Conservation (phyloP, 2,888 invertebrate species). For the Napeogenes inachia region DNA sequence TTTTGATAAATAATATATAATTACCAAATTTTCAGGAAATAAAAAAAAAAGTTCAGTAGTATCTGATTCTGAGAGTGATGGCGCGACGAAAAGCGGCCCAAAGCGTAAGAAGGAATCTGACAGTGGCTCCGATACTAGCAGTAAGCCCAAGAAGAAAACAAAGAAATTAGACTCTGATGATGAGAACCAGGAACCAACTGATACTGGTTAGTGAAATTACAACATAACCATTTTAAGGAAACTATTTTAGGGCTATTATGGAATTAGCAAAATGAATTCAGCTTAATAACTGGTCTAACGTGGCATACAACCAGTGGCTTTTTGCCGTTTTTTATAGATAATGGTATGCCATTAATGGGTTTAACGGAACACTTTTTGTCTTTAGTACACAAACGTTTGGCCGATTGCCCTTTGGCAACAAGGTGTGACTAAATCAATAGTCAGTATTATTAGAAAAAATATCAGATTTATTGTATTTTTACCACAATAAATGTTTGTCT, state of each 20-base stretch:
- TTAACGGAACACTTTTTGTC: no score
- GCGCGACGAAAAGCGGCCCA: conserved; percentile 48
- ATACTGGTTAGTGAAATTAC: conserved; percentile 25
- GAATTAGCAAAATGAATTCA: background rate
- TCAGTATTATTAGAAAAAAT: background rate
- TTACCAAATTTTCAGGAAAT: conserved; percentile 8
- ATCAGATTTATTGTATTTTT: conserved; percentile 1
- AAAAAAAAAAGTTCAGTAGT: conserved; percentile 69
- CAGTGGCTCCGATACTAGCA: conserved; percentile 65
- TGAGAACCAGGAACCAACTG: conserved; percentile 54
- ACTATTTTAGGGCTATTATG: background rate
- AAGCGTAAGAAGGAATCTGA: conserved; percentile 67
- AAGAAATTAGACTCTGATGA: conserved; percentile 82
- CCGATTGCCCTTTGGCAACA: no score
- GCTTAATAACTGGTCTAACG: no score
- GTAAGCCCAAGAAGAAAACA: conserved; percentile 69
- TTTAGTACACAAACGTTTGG: no score
- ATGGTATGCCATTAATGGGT: no score
- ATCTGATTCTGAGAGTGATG: conserved; percentile 73
- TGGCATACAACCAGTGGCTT: no score
- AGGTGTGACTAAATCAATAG: no score
- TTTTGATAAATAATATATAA: background rate
- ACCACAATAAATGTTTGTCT: conserved; percentile 4
- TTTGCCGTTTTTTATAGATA: no score
- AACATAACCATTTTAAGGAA: no score